phyloP scores from a whole-genome alignment of 2,113 vertebrate genomes.

The Trematomus loennbergii region DNA sequence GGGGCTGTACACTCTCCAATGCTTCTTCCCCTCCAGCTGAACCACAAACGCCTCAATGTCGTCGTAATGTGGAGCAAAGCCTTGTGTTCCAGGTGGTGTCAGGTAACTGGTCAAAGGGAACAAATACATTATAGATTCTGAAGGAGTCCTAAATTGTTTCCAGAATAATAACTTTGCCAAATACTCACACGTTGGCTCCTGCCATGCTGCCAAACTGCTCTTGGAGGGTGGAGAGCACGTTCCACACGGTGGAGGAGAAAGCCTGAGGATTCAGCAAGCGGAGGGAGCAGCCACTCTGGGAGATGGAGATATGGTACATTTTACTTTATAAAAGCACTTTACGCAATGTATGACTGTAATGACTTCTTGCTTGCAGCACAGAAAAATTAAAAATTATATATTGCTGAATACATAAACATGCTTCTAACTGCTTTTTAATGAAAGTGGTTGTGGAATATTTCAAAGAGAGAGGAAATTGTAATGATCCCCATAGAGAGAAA shows the following conservation, averaged over 20 bases:
- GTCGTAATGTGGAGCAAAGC: slow-evolving; percentile 97
- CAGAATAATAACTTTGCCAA: too few species aligned
- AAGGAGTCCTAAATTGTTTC: neutral
- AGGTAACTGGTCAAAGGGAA: slow-evolving; percentile 84
- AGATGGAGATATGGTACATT: neutral
- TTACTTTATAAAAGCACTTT: neutral
- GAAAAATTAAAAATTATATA: slow-evolving; percentile 9
- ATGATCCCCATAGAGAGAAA: slow-evolving; percentile 19
- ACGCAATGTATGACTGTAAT: too few species aligned
- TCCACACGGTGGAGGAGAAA: slow-evolving; percentile 92
- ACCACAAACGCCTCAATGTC: slow-evolving; percentile 98
- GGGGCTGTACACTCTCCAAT: slow-evolving; percentile 94
- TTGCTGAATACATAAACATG: slow-evolving; percentile 12
- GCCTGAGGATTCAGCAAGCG: slow-evolving; percentile 94
- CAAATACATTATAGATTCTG: neutral
- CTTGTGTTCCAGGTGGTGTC: slow-evolving; percentile 93
- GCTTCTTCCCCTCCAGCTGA: slow-evolving; percentile 96
- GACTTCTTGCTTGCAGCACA: neutral
- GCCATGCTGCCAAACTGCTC: slow-evolving; percentile 96
- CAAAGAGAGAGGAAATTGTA: slow-evolving; percentile 25
- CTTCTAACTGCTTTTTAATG: slow-evolving; percentile 32
- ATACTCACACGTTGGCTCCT: slow-evolving; percentile 90
- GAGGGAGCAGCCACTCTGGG: slow-evolving; percentile 91
- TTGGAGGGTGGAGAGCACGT: slow-evolving; percentile 92
- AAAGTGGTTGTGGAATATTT: slow-evolving; percentile 4